Conservation (phyloP, 2,113 vertebrate genomes). For the Paradisaea rubra region DNA sequence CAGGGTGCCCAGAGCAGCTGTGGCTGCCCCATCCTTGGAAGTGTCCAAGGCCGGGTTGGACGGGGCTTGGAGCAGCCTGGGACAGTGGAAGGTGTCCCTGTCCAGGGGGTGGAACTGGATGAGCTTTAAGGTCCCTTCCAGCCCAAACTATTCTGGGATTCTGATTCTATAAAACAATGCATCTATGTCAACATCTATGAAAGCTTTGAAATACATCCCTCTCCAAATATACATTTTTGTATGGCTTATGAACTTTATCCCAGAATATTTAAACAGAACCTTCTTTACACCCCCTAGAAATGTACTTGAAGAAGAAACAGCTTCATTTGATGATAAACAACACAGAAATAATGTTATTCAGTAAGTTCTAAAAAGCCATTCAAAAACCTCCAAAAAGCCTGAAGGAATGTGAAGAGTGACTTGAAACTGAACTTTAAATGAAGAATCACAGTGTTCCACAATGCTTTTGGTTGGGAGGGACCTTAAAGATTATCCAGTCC, state of each 20-base stretch:
- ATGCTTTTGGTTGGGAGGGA: not conserved
- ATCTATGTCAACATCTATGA: not conserved
- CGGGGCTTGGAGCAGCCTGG: accelerated
- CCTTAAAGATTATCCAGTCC: not conserved
- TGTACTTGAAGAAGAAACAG: not conserved
- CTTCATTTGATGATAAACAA: not conserved
- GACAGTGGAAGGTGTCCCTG: not conserved
- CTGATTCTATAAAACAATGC: not conserved
- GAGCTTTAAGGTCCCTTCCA: not conserved
- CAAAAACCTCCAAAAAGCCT: not conserved
- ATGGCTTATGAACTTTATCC: not conserved
- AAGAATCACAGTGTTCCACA: not conserved
- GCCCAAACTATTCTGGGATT: not conserved
- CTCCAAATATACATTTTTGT: not conserved
- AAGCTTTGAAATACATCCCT: not conserved
- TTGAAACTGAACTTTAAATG: not conserved
- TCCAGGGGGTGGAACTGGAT: not conserved
- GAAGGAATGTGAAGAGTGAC: not conserved
- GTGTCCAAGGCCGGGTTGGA: not conserved
- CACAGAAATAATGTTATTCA: not conserved
- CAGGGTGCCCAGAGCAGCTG: not conserved
- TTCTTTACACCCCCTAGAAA: not conserved
- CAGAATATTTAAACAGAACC: not conserved
- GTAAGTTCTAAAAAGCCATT: not conserved
- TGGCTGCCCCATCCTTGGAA: not conserved